Conservation (phyloP, 2,797 vertebrate species). For the Hylomyscus alleni region DNA sequence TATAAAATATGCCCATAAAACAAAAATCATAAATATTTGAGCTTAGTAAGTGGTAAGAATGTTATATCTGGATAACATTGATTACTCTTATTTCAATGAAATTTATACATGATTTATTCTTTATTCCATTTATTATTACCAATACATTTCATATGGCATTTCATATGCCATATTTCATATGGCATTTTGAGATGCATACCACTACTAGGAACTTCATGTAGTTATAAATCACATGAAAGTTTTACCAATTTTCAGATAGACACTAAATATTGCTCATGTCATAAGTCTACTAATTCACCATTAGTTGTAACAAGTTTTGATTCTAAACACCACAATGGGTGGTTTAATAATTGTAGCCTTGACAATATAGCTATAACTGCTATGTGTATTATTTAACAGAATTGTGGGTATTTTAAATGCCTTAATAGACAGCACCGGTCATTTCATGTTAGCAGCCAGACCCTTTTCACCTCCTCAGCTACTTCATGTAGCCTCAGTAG, state of each 20-base stretch:
- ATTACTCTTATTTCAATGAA: constrained; percentile 66
- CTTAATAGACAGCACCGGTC: constrained; percentile 62
- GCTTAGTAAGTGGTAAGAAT: constrained; percentile 67
- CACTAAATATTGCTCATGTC: constrained; percentile 60
- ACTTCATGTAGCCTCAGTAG: neutral
- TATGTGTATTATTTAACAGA: constrained; percentile 66
- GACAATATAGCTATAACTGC: constrained; percentile 70
- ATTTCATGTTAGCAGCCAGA: constrained; percentile 68
- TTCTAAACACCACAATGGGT: constrained; percentile 39
- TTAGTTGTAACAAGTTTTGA: constrained; percentile 65
- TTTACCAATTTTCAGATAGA: constrained; percentile 68
- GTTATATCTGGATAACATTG: constrained; percentile 45
- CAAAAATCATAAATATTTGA: constrained; percentile 70
- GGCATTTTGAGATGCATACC: constrained; percentile 73
- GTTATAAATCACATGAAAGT: constrained; percentile 69
- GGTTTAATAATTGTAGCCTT: constrained; percentile 66
- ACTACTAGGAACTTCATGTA: constrained; percentile 65
- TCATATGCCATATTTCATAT: constrained; percentile 77
- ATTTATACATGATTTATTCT: constrained; percentile 55
- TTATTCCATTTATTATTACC: constrained; percentile 72
- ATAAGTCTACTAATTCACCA: constrained; percentile 56
- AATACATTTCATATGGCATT: constrained; percentile 66
- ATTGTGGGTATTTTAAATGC: constrained; percentile 59
- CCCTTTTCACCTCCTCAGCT: neutral
- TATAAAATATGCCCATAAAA: constrained; percentile 73